A percentile compares a stretch with the other conserved stretches of the same genome.
Conservation (phyloP, 2,888 invertebrate genomes). For the Camponotus fellah region DNA sequence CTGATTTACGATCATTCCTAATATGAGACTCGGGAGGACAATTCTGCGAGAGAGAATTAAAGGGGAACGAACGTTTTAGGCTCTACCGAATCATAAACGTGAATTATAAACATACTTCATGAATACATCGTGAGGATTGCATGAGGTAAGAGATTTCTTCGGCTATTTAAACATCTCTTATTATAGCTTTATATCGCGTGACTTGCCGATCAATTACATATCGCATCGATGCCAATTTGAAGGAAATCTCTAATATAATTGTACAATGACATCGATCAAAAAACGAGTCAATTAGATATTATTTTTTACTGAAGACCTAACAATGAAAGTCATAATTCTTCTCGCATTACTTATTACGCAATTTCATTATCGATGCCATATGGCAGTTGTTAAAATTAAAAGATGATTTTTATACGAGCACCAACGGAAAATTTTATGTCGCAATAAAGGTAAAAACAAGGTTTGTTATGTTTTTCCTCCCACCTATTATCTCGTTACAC, state of each 20-base stretch:
- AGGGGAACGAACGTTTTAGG: constrained; percentile 45
- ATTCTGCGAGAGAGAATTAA: constrained; percentile 43
- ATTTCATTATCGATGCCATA: constrained; percentile 27
- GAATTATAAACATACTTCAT: constrained; percentile 49
- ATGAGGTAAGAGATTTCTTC: constrained; percentile 37
- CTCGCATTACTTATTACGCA: background rate
- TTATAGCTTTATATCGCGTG: background rate
- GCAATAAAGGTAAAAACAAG: constrained; percentile 37
- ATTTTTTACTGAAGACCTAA: background rate
- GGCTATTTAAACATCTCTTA: constrained; percentile 64
- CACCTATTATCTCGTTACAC: constrained; percentile 40
- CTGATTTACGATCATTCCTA: constrained; percentile 61
- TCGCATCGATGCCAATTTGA: background rate
- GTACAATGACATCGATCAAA: background rate
- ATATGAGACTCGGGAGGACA: constrained; percentile 52
- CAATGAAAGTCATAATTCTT: background rate
- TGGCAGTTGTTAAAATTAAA: constrained; percentile 19
- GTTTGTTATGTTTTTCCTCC: constrained; percentile 33
- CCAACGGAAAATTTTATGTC: constrained; percentile 15
- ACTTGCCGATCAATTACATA: too few species aligned
- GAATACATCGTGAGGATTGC: constrained; percentile 53
- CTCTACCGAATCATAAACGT: background rate
- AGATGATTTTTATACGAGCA: constrained; percentile 1
- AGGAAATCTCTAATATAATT: background rate
- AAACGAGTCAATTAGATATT: background rate